Evolutionary conservation across 2,888 invertebrate species (phyloP).

Genomic region (Pheosia tremula): DNA sequence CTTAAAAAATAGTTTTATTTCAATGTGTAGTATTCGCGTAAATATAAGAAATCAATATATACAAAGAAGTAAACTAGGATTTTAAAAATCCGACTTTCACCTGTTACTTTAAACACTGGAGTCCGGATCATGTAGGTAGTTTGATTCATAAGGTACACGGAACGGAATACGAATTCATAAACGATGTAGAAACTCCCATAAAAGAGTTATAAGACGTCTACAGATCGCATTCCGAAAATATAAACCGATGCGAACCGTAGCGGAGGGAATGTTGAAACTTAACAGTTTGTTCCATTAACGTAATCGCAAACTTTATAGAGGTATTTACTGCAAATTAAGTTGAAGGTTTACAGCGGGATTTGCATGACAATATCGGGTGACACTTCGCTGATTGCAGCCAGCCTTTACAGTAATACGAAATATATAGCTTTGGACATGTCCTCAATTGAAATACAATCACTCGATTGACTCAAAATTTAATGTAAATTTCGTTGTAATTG

Average conservation of each 20-base stretch:
- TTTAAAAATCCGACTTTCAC: neutral
- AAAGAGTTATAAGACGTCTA: constrained; percentile 18
- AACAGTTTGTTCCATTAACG: constrained; percentile 57
- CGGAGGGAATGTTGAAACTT: constrained; percentile 43
- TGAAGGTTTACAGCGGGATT: constrained; percentile 57
- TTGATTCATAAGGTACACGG: neutral
- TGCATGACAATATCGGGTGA: constrained; percentile 59
- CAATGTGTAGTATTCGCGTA: too few species aligned
- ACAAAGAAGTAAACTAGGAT: too few species aligned
- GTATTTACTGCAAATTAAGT: constrained; percentile 65
- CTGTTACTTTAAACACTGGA: neutral
- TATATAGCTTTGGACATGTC: constrained; percentile 37
- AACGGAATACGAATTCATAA: neutral
- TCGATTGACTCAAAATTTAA: neutral
- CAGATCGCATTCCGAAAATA: constrained; percentile 34
- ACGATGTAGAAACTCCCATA: constrained; percentile 12
- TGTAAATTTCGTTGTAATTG: too few species aligned
- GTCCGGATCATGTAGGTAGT: neutral
- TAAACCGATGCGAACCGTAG: constrained; percentile 23
- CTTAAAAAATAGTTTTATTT: too few species aligned
- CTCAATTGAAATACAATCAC: constrained; percentile 12
- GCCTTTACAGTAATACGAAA: constrained; percentile 49
- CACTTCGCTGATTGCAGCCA: constrained; percentile 55
- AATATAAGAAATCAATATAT: too few species aligned
- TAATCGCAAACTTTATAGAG: constrained; percentile 53